Base-by-base conservation (phyloP, 2,888 invertebrate species). In the Ferdinandea cuprea region DNA sequence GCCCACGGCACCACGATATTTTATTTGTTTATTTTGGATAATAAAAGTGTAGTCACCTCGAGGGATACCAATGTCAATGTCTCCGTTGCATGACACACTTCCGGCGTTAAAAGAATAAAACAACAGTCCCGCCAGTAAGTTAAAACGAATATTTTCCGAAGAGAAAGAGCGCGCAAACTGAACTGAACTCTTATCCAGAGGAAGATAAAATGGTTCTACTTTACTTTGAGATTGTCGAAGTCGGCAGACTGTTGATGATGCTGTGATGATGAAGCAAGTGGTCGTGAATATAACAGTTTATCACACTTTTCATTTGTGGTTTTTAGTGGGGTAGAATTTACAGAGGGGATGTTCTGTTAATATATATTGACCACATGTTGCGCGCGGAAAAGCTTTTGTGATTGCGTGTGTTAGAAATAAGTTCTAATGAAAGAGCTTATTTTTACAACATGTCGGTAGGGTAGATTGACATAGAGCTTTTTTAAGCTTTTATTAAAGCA, bases 201-300 rank as follows among this genome's bases (percentile, higher is more conserved):
- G 30, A 11, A 44, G 61, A 61, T 63, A 44, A 42, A 61, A 63
- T 72, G 52, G 3, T 72, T 44, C 32, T 7, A 32, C 42, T 42
- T 28, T 7, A 32, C 42, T 42, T 28, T 15, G 13, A 32, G 13
- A 40, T 32, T 50, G 13, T 30, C 44, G 19, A 9, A 7, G 61
- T 32, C 25, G 35, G 32, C 21, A 32, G 52, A 13, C 59, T 61
- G 59, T 59, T 59, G 68, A 58, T 50, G 71, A 25, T 69, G 48
- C 42, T 71, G 71, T 46, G 58, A 37, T 35, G 21, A 44, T 44
- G 52, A 17, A 72, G 44, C 71, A 72, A 72, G 61, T 72, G 40
- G 71, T 71, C 37, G 61, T 52, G 21, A 52, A 30, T 72, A 72
- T 61, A 54, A 52, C 61, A 59, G 52, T 63, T 61, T 69, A 35